Evolutionary conservation across 2,888 invertebrate genomes (phyloP), one percentile per base, ranked within the genome.

Genomic region (Chaetoderma sp.): DNA sequence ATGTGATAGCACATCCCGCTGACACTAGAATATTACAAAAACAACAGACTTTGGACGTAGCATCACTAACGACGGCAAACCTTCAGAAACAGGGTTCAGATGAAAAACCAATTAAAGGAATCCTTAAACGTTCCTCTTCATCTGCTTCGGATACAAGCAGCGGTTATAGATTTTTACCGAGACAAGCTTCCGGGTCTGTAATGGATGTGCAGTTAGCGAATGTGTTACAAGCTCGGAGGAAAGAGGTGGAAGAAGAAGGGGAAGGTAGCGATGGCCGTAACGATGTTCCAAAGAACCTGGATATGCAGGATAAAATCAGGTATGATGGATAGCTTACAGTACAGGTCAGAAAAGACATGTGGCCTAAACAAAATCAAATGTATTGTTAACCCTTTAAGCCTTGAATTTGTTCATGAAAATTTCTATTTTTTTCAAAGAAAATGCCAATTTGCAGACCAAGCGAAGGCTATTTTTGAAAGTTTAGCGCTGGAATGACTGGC

Each of bases 61-160:
- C n/a, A n/a, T n/a, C n/a, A n/a, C n/a, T n/a, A n/a, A n/a, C n/a
- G n/a, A n/a, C n/a, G n/a, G n/a, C n/a, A n/a, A n/a, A n/a, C n/a
- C n/a, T 60, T 28, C 65, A 47, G 50, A 63, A 71, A 60, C 72
- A 72, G 54, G 77, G 77, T 44, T 76, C 76, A n/a, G 63, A 71
- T 10, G 76, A 76, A 54, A 67, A 71, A 57, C 73, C 76, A 5
- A 79, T 27, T 4, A 30, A 76, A 59, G 79, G 81, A 5, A 80
- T 80, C 33, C 57, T 80, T 30, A 82, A 82, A 52, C 68, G 80
- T 13, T 74, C 80, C 5, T 72, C 77, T 2, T 80, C 81, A 3
- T 60, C 55, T 13, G 32, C 55, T 4, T 58, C 44, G 2, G 44
- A 58, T 44, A n/a, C n/a, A n/a, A n/a, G n/a, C n/a, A n/a, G n/a